These are phyloP conservation scores for Mycalesis mineus DNA, from an alignment of 2,888 invertebrate species.

Conservation along the genomic window DNA sequence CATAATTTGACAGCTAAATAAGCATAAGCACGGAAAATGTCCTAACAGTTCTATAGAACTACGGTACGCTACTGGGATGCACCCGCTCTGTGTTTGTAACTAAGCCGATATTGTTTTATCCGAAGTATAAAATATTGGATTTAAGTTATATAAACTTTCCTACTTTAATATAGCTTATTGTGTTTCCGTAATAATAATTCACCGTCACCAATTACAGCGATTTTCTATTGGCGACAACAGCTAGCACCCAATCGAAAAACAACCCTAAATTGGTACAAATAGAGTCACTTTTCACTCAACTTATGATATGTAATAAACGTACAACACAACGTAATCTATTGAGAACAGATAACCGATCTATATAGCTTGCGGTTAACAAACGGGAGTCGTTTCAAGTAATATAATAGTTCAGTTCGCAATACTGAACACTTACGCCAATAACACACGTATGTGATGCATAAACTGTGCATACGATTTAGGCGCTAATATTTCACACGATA, in stretches of 20 bases:
- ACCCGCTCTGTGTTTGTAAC: too few species aligned
- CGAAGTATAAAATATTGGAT: neutral
- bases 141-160: neutral
- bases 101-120: too few species aligned
- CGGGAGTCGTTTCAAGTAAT: neutral
- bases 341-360: constrained; percentile 7
- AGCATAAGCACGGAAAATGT: too few species aligned
- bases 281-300: neutral
- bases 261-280: neutral
- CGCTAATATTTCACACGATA: neutral
- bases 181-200: constrained; percentile 7
- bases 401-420: neutral
- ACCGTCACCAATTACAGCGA: constrained; percentile 1
- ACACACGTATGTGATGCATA: neutral
- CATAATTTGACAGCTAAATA: too few species aligned
- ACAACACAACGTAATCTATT: constrained; percentile 1
- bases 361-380: neutral
- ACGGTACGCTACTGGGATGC: too few species aligned
- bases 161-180: neutral
- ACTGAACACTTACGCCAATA: neutral
- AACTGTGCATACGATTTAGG: neutral
- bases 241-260: neutral
- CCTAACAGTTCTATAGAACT: too few species aligned
- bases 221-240: neutral
- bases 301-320: neutral